Base-by-base conservation (phyloP, 2,888 invertebrate genomes). In the Ernsta delagoae region DNA sequence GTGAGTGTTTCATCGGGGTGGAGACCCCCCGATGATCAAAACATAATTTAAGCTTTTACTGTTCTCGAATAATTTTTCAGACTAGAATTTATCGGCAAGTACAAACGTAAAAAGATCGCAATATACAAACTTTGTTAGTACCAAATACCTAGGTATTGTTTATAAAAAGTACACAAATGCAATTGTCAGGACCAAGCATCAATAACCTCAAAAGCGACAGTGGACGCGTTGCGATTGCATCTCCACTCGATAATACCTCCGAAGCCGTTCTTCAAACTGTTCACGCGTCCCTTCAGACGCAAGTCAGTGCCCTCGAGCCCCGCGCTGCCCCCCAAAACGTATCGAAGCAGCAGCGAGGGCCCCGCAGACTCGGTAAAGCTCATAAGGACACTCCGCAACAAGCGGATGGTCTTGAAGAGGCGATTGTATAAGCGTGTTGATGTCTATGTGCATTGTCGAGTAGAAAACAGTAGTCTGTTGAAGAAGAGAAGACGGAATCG, bases 271-370 rank as follows among this genome's bases (percentile, higher is more conserved):
- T 95, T 95, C 84, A 94, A 94, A 85, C 89, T 96, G 81, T 94
- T 96, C 77, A 93, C 94, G 74, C 94, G 95, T 78, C 96, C 96
- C 53, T 96, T 96, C 85, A 92, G 95, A 74, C 95, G 96, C 87
- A 96, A 96, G 87, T 95, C 96, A 48, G 95, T 94, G 36, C 95
- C 95, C 5, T 94, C 95, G 71, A 95, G 95, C 74, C 95, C 95
- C 2, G 94, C 95, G 56, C 89, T 95, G 65, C 95, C 95, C 4
- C 94, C 95, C 59, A 94, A 95, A 80, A 89, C 89, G 4, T 89
- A 83, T 77, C 78, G 94, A 62, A 90, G 93, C 77, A 92, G 92
- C 85, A 93, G 93, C 81, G 94, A 93, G 72, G 93, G 93, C 71
- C 94, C 94, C 11, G 76, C 86, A 50, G 92, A 92, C 75, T 83